Percentiles rank a stretch among this genome's conserved stretches.
Conservation (phyloP, 2,888 invertebrate genomes). For the Synergus itoensis region DNA sequence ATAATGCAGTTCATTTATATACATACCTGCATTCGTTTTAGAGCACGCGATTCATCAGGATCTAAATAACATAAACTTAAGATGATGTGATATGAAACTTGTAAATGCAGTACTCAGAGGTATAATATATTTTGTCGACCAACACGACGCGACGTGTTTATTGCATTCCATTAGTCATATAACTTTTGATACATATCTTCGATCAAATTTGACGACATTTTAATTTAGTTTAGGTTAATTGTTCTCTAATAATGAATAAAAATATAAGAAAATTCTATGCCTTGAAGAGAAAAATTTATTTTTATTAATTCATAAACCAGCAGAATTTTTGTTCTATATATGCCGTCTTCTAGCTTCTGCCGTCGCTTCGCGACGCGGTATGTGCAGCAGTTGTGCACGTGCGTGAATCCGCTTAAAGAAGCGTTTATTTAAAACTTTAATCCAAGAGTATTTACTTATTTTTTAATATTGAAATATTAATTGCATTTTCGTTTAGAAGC, state of each 20-base stretch:
- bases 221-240: neutral
- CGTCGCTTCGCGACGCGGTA: neutral
- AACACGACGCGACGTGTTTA: neutral
- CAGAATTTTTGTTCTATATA: neutral
- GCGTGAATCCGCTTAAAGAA: neutral
- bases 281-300: neutral
- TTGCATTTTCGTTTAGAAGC: conserved; percentile 1
- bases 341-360: neutral
- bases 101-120: neutral
- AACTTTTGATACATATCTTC: neutral
- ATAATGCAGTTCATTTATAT: neutral
- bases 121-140: neutral
- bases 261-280: neutral
- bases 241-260: neutral
- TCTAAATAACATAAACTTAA: neutral
- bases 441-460: neutral
- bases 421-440: neutral
- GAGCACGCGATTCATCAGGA: neutral
- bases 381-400: neutral
- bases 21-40: neutral
- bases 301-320: neutral
- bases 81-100: neutral
- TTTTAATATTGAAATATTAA: neutral
- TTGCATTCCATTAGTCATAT: neutral
- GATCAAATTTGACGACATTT: neutral